phyloP scores from a whole-genome alignment of 2,113 vertebrate species.

The Catharus bicknelli region DNA sequence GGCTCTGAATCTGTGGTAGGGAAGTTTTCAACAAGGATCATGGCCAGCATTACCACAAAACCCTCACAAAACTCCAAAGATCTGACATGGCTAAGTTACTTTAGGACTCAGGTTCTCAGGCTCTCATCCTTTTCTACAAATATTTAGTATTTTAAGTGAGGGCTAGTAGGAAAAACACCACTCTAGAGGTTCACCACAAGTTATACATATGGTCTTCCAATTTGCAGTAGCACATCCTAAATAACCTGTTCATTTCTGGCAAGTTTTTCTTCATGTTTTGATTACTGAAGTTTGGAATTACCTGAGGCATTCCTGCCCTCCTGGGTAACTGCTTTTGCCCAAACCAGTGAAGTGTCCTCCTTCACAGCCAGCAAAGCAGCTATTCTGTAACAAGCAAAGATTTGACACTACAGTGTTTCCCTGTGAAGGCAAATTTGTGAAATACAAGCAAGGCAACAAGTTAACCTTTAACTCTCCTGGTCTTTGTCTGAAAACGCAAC shows the following conservation, averaged over 20 bases:
- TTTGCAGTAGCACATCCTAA: not conserved
- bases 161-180: not conserved
- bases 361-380: not conserved
- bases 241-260: not conserved
- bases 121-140: not conserved
- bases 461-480: not conserved
- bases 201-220: fast-evolving
- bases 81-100: too few relatives aligned
- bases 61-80: not conserved
- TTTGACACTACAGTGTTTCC: fast-evolving
- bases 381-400: not conserved
- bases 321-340: not conserved
- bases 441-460: not conserved
- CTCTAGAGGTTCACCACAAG: not conserved
- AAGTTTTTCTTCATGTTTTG: not conserved
- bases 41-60: not conserved
- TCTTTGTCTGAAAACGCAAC: not conserved
- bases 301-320: not conserved
- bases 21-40: not conserved
- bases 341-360: not conserved
- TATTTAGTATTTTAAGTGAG: not conserved
- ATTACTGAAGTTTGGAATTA: not conserved
- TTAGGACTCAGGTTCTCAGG: not conserved
- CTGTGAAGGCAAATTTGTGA: not conserved
- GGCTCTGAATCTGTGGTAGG: too few relatives aligned